Conservation (phyloP, 2,888 invertebrate species). For the Drosophila stalkeri region DNA sequence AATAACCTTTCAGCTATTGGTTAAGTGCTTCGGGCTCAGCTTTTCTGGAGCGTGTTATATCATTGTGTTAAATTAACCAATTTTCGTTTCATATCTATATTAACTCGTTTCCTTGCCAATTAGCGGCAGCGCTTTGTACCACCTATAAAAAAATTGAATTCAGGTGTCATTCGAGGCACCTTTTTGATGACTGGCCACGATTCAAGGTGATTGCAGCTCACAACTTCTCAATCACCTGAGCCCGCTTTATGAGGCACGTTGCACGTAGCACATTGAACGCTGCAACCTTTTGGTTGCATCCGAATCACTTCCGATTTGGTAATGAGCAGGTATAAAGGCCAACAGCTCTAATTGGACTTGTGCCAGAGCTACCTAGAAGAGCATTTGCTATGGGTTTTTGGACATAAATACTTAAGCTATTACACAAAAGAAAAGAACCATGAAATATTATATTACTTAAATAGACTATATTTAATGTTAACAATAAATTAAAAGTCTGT, state of each 20-base stretch:
- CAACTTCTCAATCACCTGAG: conserved; percentile 1
- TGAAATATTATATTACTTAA: background rate
- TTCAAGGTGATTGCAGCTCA: conserved; percentile 38
- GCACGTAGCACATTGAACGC: conserved; percentile 11
- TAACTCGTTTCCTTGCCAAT: conserved; percentile 43
- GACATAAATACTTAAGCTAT: background rate
- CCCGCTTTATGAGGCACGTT: conserved; percentile 34
- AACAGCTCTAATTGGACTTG: conserved; percentile 17
- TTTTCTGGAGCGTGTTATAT: conserved; percentile 52
- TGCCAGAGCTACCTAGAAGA: background rate
- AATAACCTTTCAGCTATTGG: conserved; percentile 49
- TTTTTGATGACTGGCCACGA: conserved; percentile 72
- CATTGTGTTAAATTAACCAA: conserved; percentile 74
- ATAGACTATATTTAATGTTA: background rate
- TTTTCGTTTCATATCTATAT: conserved; percentile 46
- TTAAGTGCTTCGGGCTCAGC: conserved; percentile 41
- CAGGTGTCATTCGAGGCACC: conserved; percentile 75
- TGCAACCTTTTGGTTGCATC: conserved; percentile 32
- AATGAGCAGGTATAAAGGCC: conserved; percentile 35
- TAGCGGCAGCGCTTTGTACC: conserved; percentile 53
- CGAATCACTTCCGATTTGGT: conserved; percentile 65
- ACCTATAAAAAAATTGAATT: conserved; percentile 12
- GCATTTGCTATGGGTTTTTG: background rate
- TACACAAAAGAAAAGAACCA: background rate
- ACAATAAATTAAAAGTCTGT: background rate